phyloP scores from a whole-genome alignment of 2,888 invertebrate genomes.

The Neria commutata region DNA sequence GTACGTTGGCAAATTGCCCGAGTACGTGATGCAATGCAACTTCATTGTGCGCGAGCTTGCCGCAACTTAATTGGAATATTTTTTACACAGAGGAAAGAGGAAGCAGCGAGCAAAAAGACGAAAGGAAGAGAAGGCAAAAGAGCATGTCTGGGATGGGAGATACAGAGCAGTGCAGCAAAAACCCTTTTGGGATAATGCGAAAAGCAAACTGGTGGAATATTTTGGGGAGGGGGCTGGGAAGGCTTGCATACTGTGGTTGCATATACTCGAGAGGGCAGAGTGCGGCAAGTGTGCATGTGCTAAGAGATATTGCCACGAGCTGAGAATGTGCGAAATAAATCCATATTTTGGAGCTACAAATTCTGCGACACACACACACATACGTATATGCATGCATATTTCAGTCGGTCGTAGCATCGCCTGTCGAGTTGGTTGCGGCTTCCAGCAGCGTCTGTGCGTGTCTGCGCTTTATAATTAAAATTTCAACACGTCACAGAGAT shows the following conservation, averaged over 20 bases:
- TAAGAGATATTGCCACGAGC: not conserved
- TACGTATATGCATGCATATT: conserved; percentile 25
- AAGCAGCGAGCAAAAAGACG: conserved; percentile 21
- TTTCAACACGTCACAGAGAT: too few relatives aligned
- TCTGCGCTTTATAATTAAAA: too few relatives aligned
- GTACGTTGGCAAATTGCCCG: conserved; percentile 52
- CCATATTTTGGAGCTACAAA: conserved; percentile 1
- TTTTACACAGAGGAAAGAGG: conserved; percentile 51
- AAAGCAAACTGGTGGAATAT: conserved; percentile 43
- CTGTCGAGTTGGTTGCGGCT: too few relatives aligned
- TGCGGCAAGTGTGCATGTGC: not conserved
- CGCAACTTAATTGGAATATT: conserved; percentile 57
- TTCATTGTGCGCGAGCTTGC: conserved; percentile 30
- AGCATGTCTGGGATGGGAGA: not conserved
- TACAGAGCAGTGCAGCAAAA: not conserved
- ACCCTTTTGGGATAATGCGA: not conserved
- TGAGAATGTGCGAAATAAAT: conserved; percentile 8
- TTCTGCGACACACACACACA: conserved; percentile 22
- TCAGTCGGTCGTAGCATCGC: too few relatives aligned
- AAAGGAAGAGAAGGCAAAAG: not conserved
- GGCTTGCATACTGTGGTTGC: not conserved
- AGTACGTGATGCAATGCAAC: conserved; percentile 55
- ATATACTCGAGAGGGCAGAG: not conserved
- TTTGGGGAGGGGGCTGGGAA: conserved; percentile 32
- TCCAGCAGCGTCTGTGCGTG: too few relatives aligned